Evolutionary conservation across 2,888 invertebrate genomes (phyloP), one percentile per base, ranked within the genome.

Genomic region (Ethmia dodecea): DNA sequence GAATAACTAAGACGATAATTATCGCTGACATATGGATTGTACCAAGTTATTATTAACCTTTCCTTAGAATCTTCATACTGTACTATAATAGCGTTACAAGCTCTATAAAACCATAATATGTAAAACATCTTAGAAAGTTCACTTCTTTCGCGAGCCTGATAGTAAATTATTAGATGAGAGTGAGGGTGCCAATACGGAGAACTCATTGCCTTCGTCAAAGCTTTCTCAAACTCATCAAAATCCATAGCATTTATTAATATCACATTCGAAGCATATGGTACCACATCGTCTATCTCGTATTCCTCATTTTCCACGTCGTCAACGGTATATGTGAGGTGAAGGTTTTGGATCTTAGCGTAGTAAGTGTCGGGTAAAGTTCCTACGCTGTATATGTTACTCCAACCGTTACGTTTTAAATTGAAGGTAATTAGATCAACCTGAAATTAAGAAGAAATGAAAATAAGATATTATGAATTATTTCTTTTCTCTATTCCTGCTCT

Each of bases 121-220:
- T 63, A 80, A 40, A 76, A 77, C 38, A 79, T 47, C 47, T 60
- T 69, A 3, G 75, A 65, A 8, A 70, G 38, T 2, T 43, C 48
- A 6, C 59, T 40, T 13, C 44, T 45, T 11, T 42, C 14, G 2
- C 37, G 16, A 12, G 43, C 44, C n/a, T 68, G 66, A 30, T 65
- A 70, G 38, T 72, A 66, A 5, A 81, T 27, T 27, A 81, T 49
- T 3, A 78, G 42, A 22, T 76, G 64, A 3, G 77, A 48, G 3
- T 55, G 59, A 3, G 80, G 68, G 46, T 81, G 70, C 76, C 77
- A 81, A 42, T 71, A 72, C 0, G 71, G 60, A 1, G 57, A 45
- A 5, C 37, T 43, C 22, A 59, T 40, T 2, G 61, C 40, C 52
- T 69, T 69, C 2, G 42, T 42, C 6, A 81, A 36, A n/a, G 58